Conservation (phyloP, 2,888 invertebrate genomes). For the Agrypnus murinus region DNA sequence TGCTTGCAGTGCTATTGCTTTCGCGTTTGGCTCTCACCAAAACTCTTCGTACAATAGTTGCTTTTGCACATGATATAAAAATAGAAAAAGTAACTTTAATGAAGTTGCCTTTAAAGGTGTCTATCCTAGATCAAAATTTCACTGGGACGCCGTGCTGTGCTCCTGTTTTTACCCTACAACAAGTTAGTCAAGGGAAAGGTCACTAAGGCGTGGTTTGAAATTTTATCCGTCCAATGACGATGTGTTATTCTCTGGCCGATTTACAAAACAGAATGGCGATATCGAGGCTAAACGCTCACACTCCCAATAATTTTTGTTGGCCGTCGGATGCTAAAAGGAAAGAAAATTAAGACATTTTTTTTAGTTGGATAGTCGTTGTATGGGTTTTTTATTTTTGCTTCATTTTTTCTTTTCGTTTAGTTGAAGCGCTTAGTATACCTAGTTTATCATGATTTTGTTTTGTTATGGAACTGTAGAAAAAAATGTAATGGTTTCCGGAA, state of each 20-base stretch:
- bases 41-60: no score
- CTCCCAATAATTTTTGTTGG: constrained; percentile 3
- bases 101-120: neutral
- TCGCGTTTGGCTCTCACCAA: no score
- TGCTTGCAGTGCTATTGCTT: no score
- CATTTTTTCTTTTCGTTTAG: neutral
- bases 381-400: neutral
- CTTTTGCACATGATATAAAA: no score
- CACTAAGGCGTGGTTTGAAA: constrained; percentile 48
- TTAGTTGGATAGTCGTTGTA: neutral
- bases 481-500: no score
- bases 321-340: neutral
- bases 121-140: neutral
- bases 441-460: no score
- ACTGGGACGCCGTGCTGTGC: neutral
- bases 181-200: constrained; percentile 51
- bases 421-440: neutral
- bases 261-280: constrained; percentile 48
- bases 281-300: constrained; percentile 10
- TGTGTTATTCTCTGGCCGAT: constrained; percentile 38
- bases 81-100: no score
- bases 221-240: constrained; percentile 46
- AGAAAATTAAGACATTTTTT: neutral
- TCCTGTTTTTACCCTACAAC: constrained; percentile 49
- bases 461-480: no score